Conservation (phyloP, 2,797 vertebrate species). For the Trichosurus vulpecula region DNA sequence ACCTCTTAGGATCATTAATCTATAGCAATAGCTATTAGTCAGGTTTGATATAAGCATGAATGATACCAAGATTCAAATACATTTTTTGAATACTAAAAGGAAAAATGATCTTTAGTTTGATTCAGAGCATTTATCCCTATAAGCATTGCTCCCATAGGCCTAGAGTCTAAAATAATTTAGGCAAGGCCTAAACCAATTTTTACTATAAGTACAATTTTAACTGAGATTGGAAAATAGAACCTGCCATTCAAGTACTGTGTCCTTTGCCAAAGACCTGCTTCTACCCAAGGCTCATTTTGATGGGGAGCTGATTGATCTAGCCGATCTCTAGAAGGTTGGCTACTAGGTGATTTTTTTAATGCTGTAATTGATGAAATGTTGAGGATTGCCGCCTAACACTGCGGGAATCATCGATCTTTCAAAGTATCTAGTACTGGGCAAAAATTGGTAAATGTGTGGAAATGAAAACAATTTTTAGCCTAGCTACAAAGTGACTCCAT, state of each 20-base stretch:
- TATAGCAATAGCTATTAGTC: neutral
- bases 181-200: slow-evolving; percentile 3
- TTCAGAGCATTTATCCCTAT: slow-evolving; percentile 6
- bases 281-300: neutral
- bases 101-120: slow-evolving; percentile 27
- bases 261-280: neutral
- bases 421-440: neutral
- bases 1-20: neutral
- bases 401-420: neutral
- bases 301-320: neutral
- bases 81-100: neutral
- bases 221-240: slow-evolving; percentile 17
- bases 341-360: neutral
- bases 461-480: slow-evolving; percentile 28
- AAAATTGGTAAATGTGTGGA: neutral
- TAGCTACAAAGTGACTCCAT: neutral
- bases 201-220: slow-evolving; percentile 1
- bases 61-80: neutral
- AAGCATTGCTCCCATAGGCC: neutral
- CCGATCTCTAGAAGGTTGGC: neutral
- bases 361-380: neutral
- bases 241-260: neutral
- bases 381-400: neutral
- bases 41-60: neutral
- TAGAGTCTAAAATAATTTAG: neutral